Evolutionary conservation across 1,140 invertebrate genomes (phyloP).

Genomic region (Olivierus martensii): DNA sequence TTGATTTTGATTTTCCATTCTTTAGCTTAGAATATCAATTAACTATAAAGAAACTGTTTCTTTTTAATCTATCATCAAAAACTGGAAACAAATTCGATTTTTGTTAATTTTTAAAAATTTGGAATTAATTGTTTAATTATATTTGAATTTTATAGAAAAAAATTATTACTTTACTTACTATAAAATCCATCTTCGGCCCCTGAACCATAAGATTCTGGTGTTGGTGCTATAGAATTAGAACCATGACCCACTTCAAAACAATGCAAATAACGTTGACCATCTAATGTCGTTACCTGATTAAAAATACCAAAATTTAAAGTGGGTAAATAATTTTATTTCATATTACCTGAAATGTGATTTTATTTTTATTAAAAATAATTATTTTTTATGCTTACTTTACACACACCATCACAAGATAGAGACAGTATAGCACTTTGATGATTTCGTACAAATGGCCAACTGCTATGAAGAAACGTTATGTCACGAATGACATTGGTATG

Average conservation of each 20-base stretch:
- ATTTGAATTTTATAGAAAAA: too few relatives aligned
- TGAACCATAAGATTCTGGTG: constrained; percentile 34
- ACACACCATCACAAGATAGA: constrained; percentile 33
- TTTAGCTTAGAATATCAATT: too few relatives aligned
- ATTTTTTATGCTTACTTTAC: constrained; percentile 24
- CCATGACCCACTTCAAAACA: constrained; percentile 33
- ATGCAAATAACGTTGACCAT: constrained; percentile 32
- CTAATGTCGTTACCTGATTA: constrained; percentile 30
- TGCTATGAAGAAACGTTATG: constrained; percentile 33
- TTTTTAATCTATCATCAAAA: too few relatives aligned
- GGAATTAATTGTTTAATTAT: too few relatives aligned
- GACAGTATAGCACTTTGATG: constrained; percentile 31
- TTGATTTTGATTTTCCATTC: too few relatives aligned
- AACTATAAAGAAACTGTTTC: too few relatives aligned
- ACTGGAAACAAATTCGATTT: too few relatives aligned
- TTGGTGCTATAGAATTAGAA: constrained; percentile 35
- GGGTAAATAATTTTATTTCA: too few relatives aligned
- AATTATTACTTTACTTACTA: constrained; percentile 25
- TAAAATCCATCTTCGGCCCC: constrained; percentile 33
- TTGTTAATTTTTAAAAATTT: too few relatives aligned
- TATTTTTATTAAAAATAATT: background rate
- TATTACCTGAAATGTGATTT: background rate
- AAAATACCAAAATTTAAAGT: background rate
- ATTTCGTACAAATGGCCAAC: constrained; percentile 36
- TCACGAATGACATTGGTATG: constrained; percentile 34